Conservation (phyloP, 2,113 vertebrate genomes). For the Crotalus viridis region DNA sequence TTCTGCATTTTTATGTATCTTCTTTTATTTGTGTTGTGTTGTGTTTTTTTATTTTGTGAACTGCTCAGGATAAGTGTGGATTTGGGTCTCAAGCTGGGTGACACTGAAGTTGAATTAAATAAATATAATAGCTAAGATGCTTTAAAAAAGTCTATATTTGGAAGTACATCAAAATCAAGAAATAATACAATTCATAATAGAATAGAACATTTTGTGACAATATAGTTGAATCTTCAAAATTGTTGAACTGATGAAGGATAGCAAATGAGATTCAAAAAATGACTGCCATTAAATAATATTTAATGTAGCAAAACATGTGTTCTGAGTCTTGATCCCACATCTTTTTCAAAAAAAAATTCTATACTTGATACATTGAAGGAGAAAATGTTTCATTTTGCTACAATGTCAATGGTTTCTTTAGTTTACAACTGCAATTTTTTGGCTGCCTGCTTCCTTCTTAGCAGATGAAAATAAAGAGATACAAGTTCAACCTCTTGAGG, state of each 20-base stretch:
- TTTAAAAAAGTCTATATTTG: neutral
- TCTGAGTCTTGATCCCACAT: neutral
- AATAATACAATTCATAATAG: neutral
- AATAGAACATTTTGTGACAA: neutral
- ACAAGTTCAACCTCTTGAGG: no score
- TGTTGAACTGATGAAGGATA: neutral
- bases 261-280: neutral
- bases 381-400: neutral
- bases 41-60: neutral
- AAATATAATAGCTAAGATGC: neutral
- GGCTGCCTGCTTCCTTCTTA: neutral
- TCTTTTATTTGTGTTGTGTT: neutral
- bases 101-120: neutral
- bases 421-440: neutral
- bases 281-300: neutral
- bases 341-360: neutral
- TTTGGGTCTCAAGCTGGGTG: neutral
- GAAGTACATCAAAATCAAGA: neutral
- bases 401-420: neutral
- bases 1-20: neutral
- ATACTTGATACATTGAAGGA: neutral
- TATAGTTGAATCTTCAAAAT: neutral
- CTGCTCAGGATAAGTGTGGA: neutral
- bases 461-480: neutral
- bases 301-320: neutral